Evolutionary conservation across 2,797 vertebrate genomes (phyloP).

Genomic region (Echeneis naucrates): DNA sequence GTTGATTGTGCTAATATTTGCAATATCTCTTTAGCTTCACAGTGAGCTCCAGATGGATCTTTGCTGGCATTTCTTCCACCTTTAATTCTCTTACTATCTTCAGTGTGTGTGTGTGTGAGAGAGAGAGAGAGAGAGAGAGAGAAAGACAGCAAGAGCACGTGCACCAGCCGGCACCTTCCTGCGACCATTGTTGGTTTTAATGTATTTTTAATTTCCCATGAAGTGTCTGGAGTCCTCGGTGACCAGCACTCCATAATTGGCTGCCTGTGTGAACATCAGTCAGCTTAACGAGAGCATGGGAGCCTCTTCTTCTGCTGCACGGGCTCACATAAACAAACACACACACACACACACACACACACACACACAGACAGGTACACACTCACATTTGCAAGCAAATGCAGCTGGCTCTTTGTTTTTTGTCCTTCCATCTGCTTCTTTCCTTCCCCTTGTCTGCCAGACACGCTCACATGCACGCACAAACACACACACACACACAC

Average conservation of each 20-base stretch:
- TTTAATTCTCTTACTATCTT: slow-evolving; percentile 12
- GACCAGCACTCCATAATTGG: slow-evolving; percentile 80
- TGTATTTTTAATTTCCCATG: slow-evolving; percentile 83
- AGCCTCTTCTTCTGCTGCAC: slow-evolving; percentile 45
- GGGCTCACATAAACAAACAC: slow-evolving; percentile 17
- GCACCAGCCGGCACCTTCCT: slow-evolving; percentile 42
- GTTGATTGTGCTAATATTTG: slow-evolving; percentile 37
- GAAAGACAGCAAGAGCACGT: not conserved
- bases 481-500: slow-evolving; percentile 23
- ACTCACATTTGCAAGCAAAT: slow-evolving; percentile 40
- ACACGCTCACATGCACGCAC: slow-evolving; percentile 9
- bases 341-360: not conserved
- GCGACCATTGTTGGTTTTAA: slow-evolving; percentile 78
- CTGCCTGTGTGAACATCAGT: slow-evolving; percentile 83
- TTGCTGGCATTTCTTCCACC: slow-evolving; percentile 37
- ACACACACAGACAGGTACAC: not conserved
- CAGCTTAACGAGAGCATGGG: slow-evolving; percentile 80
- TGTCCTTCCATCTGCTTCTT: slow-evolving; percentile 22
- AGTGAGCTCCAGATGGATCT: slow-evolving; percentile 36
- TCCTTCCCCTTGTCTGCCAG: slow-evolving; percentile 1
- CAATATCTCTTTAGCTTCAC: slow-evolving; percentile 12
- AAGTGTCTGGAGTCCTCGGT: slow-evolving; percentile 79
- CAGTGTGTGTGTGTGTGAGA: slow-evolving; percentile 6
- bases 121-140: not conserved
- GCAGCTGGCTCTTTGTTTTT: slow-evolving; percentile 29